phyloP scores from a whole-genome alignment of 1,140 invertebrate species.

The Helicoverpa armigera region DNA sequence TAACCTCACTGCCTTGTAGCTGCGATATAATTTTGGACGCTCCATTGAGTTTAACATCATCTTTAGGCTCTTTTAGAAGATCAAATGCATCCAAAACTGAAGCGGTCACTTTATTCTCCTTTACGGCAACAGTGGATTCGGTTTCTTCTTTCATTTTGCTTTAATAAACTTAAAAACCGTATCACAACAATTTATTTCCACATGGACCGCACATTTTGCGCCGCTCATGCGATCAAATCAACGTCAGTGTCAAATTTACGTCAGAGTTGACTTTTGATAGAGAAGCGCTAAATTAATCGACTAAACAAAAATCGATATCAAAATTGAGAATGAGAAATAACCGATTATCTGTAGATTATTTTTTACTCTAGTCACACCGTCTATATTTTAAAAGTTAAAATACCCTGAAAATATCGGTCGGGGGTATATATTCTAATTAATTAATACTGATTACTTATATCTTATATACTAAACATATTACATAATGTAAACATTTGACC shows the following conservation, averaged over 20 bases:
- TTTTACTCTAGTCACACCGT: too few species aligned
- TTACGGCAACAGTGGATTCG: slow-evolving; percentile 55
- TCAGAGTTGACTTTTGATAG: not conserved
- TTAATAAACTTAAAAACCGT: slow-evolving; percentile 13
- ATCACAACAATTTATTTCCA: slow-evolving; percentile 53
- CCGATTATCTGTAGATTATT: too few species aligned
- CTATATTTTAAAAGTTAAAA: too few species aligned
- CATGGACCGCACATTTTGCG: slow-evolving; percentile 50
- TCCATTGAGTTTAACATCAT: slow-evolving; percentile 72
- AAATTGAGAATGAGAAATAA: too few species aligned
- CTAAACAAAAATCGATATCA: too few species aligned
- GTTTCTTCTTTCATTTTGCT: slow-evolving; percentile 73
- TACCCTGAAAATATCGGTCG: too few species aligned
- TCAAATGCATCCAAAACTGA: slow-evolving; percentile 79
- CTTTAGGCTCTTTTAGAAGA: slow-evolving; percentile 70
- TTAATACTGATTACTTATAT: too few species aligned
- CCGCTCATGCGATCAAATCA: not conserved
- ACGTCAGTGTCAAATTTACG: not conserved
- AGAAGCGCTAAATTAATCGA: not conserved
- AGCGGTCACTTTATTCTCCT: slow-evolving; percentile 63
- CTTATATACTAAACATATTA: too few species aligned
- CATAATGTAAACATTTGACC: too few species aligned
- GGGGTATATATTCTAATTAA: too few species aligned
- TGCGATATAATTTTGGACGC: slow-evolving; percentile 75
- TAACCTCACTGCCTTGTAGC: slow-evolving; percentile 76